These are phyloP conservation scores for Lepilemur septentrionalis DNA, from an alignment of 2,797 vertebrate genomes.

Conservation along the genomic window DNA sequence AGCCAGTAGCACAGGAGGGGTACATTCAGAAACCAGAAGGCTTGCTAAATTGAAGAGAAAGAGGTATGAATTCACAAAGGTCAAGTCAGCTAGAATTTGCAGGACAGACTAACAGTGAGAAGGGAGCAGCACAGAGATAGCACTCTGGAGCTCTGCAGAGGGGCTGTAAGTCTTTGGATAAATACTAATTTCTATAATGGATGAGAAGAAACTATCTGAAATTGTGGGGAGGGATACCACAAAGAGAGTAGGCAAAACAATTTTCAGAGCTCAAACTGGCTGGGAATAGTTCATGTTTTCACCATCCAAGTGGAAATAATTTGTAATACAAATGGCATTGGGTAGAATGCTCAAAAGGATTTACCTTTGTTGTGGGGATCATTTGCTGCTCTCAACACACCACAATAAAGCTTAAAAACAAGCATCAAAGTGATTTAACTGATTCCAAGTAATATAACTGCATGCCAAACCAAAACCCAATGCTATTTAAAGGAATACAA, in stretches of 20 bases:
- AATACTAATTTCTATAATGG: background rate
- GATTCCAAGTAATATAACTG: background rate
- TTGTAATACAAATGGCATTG: background rate
- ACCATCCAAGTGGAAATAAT: background rate
- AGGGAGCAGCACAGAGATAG: background rate
- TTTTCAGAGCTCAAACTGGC: background rate
- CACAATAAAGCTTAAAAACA: background rate
- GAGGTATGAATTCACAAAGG: background rate
- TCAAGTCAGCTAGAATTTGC: background rate
- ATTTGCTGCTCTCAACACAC: background rate
- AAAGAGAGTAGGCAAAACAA: background rate
- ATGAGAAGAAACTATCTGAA: background rate
- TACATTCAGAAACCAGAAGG: background rate
- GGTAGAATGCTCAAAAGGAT: background rate
- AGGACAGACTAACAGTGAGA: background rate
- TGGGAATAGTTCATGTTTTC: background rate
- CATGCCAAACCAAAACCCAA: slow-evolving; percentile 1
- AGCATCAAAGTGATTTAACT: background rate
- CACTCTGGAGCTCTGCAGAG: background rate
- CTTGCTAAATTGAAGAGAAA: background rate
- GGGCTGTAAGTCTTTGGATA: background rate
- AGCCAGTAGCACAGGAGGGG: background rate
- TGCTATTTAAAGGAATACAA: background rate
- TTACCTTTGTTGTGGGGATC: background rate
- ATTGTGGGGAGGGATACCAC: background rate